phyloP scores from a whole-genome alignment of 2,797 vertebrate species.

The Capromys pilorides region DNA sequence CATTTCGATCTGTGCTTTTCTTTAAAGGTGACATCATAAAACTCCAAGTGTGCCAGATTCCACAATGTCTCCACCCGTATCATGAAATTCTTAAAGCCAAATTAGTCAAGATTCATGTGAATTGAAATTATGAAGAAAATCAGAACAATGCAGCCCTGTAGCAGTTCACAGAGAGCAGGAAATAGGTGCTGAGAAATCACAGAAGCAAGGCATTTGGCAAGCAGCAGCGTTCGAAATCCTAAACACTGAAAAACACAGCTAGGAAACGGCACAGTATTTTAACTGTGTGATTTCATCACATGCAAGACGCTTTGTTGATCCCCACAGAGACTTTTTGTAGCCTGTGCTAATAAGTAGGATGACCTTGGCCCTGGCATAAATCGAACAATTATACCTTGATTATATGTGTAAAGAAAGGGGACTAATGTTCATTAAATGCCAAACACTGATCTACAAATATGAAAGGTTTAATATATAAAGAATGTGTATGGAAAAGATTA shows the following conservation, averaged over 20 bases:
- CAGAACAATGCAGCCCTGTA: not conserved
- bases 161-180: not conserved
- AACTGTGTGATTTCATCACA: not conserved
- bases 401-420: not conserved
- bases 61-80: not conserved
- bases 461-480: not conserved
- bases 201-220: not conserved
- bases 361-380: not conserved
- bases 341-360: not conserved
- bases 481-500: not conserved
- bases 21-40: not conserved
- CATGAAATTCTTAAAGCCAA: not conserved
- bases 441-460: not conserved
- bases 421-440: not conserved
- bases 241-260: not conserved
- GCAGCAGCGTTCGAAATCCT: not conserved
- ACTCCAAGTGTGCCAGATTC: not conserved
- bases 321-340: not conserved
- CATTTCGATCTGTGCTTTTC: not conserved
- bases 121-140: not conserved
- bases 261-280: not conserved
- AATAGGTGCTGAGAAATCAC: not conserved
- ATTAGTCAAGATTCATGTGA: slow-evolving; percentile 4
- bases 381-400: not conserved
- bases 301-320: not conserved